These are phyloP conservation scores for Sinonovacula constricta DNA, from an alignment of 1,140 invertebrate species.

Conservation along the genomic window DNA sequence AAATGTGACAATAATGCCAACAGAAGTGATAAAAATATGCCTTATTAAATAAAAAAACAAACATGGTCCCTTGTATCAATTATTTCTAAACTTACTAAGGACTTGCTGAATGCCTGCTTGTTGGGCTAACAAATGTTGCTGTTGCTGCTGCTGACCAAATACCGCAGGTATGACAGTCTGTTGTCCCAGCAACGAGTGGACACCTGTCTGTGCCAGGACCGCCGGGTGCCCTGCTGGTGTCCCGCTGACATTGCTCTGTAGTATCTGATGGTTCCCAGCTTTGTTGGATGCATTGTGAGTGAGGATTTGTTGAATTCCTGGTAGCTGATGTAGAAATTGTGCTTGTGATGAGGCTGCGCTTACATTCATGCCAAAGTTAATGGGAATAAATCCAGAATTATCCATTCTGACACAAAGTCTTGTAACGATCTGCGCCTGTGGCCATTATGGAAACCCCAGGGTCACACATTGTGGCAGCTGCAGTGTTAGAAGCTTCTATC, in stretches of 20 bases:
- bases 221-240: conserved; percentile 34
- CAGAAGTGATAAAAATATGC: no score
- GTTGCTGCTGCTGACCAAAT: conserved; percentile 29
- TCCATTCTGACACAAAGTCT: conserved; percentile 35
- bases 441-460: not conserved
- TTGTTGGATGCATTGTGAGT: conserved; percentile 42
- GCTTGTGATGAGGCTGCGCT: conserved; percentile 17
- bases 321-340: conserved; percentile 45
- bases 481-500: no score
- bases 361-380: conserved; percentile 48
- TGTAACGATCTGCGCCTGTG: not conserved
- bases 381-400: conserved; percentile 43
- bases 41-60: no score
- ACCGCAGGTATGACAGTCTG: not conserved
- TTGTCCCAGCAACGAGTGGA: conserved; percentile 29
- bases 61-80: no score
- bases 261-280: conserved; percentile 3
- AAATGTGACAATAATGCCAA: no score
- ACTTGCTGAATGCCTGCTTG: no score
- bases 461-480: no score
- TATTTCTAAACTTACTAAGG: no score
- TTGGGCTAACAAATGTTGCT: no score
- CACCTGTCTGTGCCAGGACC: conserved; percentile 24
- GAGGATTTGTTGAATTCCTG: conserved; percentile 42
- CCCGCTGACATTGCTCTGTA: not conserved